Conservation (phyloP, 2,113 vertebrate species). For the Neodontobutis hainanensis region DNA sequence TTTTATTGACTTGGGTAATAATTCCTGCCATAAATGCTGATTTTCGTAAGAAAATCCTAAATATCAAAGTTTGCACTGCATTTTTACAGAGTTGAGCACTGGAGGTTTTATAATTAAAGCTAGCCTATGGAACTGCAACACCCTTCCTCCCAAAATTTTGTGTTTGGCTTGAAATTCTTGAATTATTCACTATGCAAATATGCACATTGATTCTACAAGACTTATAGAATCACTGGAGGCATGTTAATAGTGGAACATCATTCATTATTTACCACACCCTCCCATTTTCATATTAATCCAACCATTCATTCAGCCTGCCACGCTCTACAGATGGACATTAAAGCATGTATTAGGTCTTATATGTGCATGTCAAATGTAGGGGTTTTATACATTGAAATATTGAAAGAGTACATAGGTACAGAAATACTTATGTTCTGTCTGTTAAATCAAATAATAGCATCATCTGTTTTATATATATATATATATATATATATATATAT, state of each 20-base stretch:
- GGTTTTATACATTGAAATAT: neutral
- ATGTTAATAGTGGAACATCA: slow-evolving; percentile 1
- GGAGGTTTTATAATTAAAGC: too few species aligned
- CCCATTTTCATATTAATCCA: slow-evolving; percentile 7
- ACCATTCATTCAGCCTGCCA: neutral
- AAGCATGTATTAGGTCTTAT: neutral
- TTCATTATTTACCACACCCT: slow-evolving; percentile 1
- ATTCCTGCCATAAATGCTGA: too few species aligned
- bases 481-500: too few species aligned
- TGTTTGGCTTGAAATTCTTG: neutral
- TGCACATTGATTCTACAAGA: neutral
- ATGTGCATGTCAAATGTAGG: neutral
- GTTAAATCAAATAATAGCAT: too few species aligned
- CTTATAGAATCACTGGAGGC: neutral
- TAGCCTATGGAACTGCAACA: too few species aligned
- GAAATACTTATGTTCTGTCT: too few species aligned
- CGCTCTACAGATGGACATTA: slow-evolving; percentile 1
- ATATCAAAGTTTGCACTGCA: too few species aligned
- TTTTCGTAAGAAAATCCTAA: too few species aligned
- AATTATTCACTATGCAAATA: slow-evolving; percentile 1
- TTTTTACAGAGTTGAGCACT: too few species aligned
- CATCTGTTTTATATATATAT: too few species aligned
- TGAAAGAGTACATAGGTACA: too few species aligned
- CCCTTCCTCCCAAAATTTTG: neutral
- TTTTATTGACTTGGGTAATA: too few species aligned